Percentiles rank a stretch among this genome's conserved stretches.
Conservation (phyloP, 2,888 invertebrate species). For the Anoplius nigerrimus region DNA sequence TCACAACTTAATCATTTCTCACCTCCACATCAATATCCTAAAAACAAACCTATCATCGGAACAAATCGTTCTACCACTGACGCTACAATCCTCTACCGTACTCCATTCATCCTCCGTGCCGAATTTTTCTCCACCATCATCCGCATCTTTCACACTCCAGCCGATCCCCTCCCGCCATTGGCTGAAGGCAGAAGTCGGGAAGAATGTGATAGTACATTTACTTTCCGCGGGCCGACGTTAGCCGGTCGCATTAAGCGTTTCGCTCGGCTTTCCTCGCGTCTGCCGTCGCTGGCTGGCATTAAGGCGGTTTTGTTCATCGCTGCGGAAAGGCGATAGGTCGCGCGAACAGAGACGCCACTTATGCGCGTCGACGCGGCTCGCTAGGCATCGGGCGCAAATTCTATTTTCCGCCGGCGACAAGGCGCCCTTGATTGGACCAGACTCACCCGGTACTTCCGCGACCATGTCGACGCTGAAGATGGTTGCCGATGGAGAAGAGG, state of each 20-base stretch:
- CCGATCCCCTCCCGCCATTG: slow-evolving; percentile 35
- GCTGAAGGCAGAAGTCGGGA: slow-evolving; percentile 26
- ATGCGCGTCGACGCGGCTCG: slow-evolving; percentile 28
- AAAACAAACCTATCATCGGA: too few relatives aligned
- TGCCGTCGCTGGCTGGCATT: slow-evolving; percentile 59
- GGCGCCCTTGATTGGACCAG: not conserved
- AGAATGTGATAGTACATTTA: too few relatives aligned
- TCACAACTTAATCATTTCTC: too few relatives aligned
- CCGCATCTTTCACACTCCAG: slow-evolving; percentile 56
- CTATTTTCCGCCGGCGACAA: slow-evolving; percentile 11
- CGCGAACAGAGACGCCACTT: slow-evolving; percentile 32
- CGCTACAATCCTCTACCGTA: too few relatives aligned
- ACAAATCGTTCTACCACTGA: too few relatives aligned
- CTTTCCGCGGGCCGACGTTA: slow-evolving; percentile 40
- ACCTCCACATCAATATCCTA: too few relatives aligned
- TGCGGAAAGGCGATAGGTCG: slow-evolving; percentile 71
- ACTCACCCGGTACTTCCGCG: not conserved
- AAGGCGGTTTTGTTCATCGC: slow-evolving; percentile 62
- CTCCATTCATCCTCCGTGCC: too few relatives aligned
- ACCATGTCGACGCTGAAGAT: too few relatives aligned
- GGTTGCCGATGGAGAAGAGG: too few relatives aligned
- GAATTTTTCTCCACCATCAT: too few relatives aligned
- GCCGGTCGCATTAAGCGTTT: slow-evolving; percentile 47
- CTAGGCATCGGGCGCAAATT: slow-evolving; percentile 33
- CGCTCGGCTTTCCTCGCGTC: slow-evolving; percentile 36